Conservation (phyloP, 2,888 invertebrate genomes). For the Agrotis clavis region DNA sequence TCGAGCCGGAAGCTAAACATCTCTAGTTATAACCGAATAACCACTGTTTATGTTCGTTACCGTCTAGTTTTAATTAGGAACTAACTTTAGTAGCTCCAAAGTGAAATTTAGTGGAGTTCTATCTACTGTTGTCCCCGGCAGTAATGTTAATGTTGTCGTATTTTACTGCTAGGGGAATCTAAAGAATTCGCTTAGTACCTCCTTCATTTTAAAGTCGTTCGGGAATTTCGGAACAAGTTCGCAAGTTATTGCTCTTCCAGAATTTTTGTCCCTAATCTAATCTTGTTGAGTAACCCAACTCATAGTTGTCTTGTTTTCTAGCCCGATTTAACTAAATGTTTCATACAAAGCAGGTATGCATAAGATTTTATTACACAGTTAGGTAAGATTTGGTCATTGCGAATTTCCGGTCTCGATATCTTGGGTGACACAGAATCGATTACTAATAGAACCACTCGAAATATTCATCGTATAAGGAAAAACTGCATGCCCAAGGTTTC, state of each 20-base stretch:
- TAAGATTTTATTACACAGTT: constrained; percentile 30
- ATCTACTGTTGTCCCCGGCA: constrained; percentile 22
- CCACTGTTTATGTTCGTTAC: constrained; percentile 50
- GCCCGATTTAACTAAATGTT: constrained; percentile 15
- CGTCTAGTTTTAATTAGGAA: constrained; percentile 63
- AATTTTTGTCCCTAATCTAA: constrained; percentile 37
- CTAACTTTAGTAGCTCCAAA: constrained; percentile 52
- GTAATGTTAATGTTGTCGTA: constrained; percentile 40
- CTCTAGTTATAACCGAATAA: constrained; percentile 49
- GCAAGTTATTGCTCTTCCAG: constrained; percentile 42
- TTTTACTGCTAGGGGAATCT: constrained; percentile 38
- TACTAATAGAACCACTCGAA: constrained; percentile 28
- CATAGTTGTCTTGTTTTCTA: constrained; percentile 30
- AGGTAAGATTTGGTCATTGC: constrained; percentile 40
- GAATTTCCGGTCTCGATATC: constrained; percentile 55
- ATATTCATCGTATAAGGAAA: constrained; percentile 38
- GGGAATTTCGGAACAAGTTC: constrained; percentile 48
- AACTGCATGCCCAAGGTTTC: constrained; percentile 17
- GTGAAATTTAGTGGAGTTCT: constrained; percentile 45
- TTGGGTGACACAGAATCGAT: constrained; percentile 44
- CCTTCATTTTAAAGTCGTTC: constrained; percentile 51
- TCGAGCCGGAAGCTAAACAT: constrained; percentile 41
- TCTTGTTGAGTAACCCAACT: constrained; percentile 22
- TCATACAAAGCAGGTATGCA: constrained; percentile 16
- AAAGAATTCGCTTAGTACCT: constrained; percentile 42